Evolutionary conservation across 1,140 invertebrate genomes (phyloP).

Genomic region (Sarcophaga bullata): DNA sequence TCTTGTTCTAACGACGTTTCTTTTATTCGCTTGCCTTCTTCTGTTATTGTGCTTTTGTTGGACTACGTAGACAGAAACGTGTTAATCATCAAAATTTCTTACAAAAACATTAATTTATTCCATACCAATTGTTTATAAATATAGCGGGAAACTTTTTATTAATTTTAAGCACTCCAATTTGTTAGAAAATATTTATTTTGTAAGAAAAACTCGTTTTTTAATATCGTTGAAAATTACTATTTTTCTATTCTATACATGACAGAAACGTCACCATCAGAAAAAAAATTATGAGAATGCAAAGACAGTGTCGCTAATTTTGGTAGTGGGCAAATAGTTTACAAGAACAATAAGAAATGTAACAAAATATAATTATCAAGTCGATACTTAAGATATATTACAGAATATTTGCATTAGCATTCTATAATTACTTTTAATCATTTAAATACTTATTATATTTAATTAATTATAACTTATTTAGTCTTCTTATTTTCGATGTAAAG

Average conservation of each 20-base stretch:
- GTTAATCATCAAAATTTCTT: not conserved
- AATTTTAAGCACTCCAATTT: not conserved
- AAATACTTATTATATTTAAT: too few relatives aligned
- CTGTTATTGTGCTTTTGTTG: not conserved
- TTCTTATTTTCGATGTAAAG: too few relatives aligned
- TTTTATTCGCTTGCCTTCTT: slow-evolving; percentile 7
- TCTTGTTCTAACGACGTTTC: not conserved
- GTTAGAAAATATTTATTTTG: not conserved
- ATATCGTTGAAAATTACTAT: slow-evolving; percentile 31
- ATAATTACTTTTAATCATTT: too few relatives aligned
- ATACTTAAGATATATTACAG: too few relatives aligned
- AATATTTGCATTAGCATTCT: too few relatives aligned
- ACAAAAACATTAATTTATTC: not conserved
- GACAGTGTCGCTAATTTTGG: too few relatives aligned
- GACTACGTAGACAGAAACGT: not conserved
- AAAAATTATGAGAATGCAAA: too few relatives aligned
- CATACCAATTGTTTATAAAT: slow-evolving; percentile 24
- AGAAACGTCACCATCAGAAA: slow-evolving; percentile 45
- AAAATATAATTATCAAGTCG: too few relatives aligned
- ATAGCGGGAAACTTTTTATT: not conserved
- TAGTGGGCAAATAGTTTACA: too few relatives aligned
- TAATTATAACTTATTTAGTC: too few relatives aligned
- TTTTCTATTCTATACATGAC: slow-evolving; percentile 42
- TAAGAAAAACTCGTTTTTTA: slow-evolving; percentile 23
- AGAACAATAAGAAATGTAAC: too few relatives aligned